These are phyloP conservation scores for Sialia sialis DNA, from an alignment of 2,113 vertebrate species.

Conservation along the genomic window DNA sequence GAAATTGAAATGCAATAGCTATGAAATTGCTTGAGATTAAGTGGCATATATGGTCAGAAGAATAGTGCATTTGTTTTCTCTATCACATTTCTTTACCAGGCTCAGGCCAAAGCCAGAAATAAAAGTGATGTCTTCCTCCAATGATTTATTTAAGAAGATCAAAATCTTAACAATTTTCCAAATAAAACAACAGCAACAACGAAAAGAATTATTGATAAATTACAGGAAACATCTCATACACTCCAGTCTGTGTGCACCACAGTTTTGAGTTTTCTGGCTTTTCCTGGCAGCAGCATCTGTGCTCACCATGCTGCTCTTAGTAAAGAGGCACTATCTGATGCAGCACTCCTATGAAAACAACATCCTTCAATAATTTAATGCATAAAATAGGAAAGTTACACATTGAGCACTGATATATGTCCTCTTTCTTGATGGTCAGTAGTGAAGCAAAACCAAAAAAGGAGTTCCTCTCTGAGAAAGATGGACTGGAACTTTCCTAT, in stretches of 20 bases:
- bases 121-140: not conserved
- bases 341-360: not conserved
- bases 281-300: not conserved
- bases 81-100: not conserved
- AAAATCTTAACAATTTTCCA: not conserved
- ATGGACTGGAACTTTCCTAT: not conserved
- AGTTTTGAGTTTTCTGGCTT: not conserved
- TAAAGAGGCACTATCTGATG: not conserved
- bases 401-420: not conserved
- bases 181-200: not conserved
- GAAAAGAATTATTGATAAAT: not conserved
- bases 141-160: not conserved
- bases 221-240: accelerated
- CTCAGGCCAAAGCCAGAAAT: not conserved
- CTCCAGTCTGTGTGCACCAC: not conserved
- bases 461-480: not conserved
- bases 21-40: conserved; percentile 33
- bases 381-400: not conserved
- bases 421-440: not conserved
- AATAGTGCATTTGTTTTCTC: not conserved
- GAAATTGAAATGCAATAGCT: conserved; percentile 44
- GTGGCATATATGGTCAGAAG: not conserved
- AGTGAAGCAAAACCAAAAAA: not conserved
- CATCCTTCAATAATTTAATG: not conserved
- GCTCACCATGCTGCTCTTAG: not conserved